phyloP scores from a whole-genome alignment of 2,797 vertebrate genomes.

The Picus viridis region DNA sequence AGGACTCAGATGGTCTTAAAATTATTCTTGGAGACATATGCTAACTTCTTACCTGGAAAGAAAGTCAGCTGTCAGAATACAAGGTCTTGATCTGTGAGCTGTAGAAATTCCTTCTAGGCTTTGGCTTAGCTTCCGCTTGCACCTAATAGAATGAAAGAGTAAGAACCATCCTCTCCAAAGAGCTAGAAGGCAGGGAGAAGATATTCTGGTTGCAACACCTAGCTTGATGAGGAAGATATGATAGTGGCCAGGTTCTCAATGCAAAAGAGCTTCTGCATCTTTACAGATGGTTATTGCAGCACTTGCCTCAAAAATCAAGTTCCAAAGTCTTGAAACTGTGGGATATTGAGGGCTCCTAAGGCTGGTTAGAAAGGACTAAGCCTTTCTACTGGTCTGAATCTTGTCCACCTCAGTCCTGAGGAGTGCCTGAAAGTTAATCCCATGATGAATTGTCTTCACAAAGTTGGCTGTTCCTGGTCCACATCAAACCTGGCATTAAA shows the following conservation, averaged over 20 bases:
- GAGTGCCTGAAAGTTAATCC: conserved; percentile 50
- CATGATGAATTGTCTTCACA: conserved; percentile 50
- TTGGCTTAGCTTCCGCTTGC: neutral
- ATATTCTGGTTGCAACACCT: neutral
- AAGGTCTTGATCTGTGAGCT: neutral
- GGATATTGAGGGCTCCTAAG: neutral
- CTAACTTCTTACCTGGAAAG: neutral
- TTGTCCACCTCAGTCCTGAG: neutral
- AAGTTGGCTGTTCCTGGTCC: conserved; percentile 47
- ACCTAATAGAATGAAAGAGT: neutral
- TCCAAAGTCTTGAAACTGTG: neutral
- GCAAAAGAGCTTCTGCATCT: neutral
- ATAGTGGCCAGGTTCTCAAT: neutral
- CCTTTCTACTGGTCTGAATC: neutral
- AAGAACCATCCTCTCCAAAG: neutral
- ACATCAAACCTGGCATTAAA: conserved; percentile 62
- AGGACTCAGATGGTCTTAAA: neutral
- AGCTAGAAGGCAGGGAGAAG: neutral
- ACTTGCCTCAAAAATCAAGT: neutral
- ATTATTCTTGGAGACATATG: neutral
- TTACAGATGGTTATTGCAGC: neutral
- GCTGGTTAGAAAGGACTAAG: neutral
- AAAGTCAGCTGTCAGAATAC: neutral
- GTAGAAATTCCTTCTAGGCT: neutral
- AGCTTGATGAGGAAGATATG: neutral